Base-by-base conservation (phyloP, 2,797 vertebrate species). In the Eulemur coronatus region DNA sequence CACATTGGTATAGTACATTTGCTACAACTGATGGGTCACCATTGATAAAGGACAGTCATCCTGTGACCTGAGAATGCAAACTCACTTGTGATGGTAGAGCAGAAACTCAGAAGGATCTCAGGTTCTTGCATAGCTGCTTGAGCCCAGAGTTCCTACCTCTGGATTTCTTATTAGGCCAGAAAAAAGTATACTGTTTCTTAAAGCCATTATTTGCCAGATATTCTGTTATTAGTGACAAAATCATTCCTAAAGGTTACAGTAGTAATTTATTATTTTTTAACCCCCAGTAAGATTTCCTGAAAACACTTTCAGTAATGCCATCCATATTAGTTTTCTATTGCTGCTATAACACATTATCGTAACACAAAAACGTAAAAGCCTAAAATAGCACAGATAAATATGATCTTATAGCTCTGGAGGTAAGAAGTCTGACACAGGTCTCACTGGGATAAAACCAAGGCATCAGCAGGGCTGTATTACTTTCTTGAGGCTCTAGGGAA, bases 141-240 rank as follows among this genome's bases (percentile, higher is more conserved):
- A 55, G 24, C 30, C 52, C 15, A 24, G 33, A 67, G 38, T 24
- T 50, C 43, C 46, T 70, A 50, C 5, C 43, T 82, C 69, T 72
- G 81, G 13, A 59, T 22, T 48, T 84, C 38, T 33, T 79, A 17
- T 55, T 75, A 75, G 24, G 30, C 46, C 33, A 82, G 57, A 50
- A 50, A 59, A 88, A 73, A 65, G 2, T 33, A 14, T 1, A n/a
- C 13, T 11, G 57, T 4, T 70, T n/a, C 38, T 11, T 7, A 80
- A 78, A 91, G 22, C 6, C 3, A 14, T 61, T 65, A 2, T 33
- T 81, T 90, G 43, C 57, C n/a, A 91, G 13, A 0, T 72, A 72
- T 80, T 57, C 24, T 82, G 12, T 59, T 91, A 69, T 88, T 91
- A 67, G 41, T 95, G 46, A 72, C 78, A 88, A 67, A 84, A 84